Evolutionary conservation across 2,797 vertebrate genomes (phyloP), one percentile per base, ranked within the genome.

Genomic region (Pipistrellus kuhlii): DNA sequence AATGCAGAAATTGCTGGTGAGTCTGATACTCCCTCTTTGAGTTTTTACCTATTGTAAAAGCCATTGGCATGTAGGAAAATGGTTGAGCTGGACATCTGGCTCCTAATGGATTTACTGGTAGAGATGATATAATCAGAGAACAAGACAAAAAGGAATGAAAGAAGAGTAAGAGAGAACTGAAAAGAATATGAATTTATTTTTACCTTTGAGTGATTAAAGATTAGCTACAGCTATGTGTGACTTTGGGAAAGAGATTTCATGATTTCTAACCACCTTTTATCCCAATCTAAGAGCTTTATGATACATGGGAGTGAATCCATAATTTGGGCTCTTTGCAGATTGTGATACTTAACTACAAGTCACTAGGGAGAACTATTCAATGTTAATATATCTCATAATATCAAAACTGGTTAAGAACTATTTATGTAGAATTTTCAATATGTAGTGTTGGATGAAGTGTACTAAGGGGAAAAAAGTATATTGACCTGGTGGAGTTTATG

Each of bases 191-290:
- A 64, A 71, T 51, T 87, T 90, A 30, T 69, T 15, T 38, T 75
- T 76, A 35, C 21, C 21, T 84, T 4, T 30, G 8, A 62, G 7
- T 20, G 78, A 11, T 32, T 88, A 53, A 85, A 68, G 17, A 32
- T 91, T 57, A 77, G 35, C 13, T 94, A 14, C 0, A 77, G 35
- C 13, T 95, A 17, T 0, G 0, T 71, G 41, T 94, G 62, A 20
- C 14, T 93, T 82, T 76, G 80, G 32, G 30, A 78, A 82, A 48
- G 3, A 27, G 8, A 87, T 91, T 64, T 82, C 21, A 32, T 90
- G 41, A 46, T 85, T 82, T 87, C 51, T 87, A 71, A 80, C 84
- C 7, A 80, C 62, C 17, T 82, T 87, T 90, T 82, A 18, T 87
- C n/a, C n/a, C 76, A n/a, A 12, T 32, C 2, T 76, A 66, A 81